Evolutionary conservation across 2,888 invertebrate species (phyloP).

Genomic region (Piscicola geometra): DNA sequence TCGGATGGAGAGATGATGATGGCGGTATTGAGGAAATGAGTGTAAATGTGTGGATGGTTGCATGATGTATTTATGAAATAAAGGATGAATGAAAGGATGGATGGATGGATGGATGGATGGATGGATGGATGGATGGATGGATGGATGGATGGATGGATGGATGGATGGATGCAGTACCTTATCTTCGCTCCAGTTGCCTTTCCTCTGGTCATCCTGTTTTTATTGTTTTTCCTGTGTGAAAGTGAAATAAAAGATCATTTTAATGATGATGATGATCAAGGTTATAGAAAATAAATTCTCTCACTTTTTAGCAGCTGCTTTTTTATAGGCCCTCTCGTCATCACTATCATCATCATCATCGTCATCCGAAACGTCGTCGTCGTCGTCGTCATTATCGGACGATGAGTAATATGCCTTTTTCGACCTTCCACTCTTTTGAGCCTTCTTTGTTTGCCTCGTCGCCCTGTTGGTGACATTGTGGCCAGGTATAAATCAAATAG

Average conservation of each 20-base stretch:
- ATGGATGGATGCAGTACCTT: conserved; percentile 4
- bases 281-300: not conserved
- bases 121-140: not conserved
- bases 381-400: conserved; percentile 10
- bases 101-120: too few species aligned
- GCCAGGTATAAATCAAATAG: too few species aligned
- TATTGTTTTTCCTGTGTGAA: conserved; percentile 1
- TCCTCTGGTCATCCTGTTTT: conserved; percentile 23
- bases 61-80: too few species aligned
- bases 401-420: conserved; percentile 8
- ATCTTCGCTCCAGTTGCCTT: conserved; percentile 14
- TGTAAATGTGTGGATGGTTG: too few species aligned
- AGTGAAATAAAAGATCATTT: too few species aligned
- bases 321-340: not conserved
- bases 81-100: too few species aligned
- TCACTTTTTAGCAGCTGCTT: not conserved
- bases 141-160: not conserved
- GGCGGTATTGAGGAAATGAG: too few species aligned
- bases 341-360: not conserved
- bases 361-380: not conserved
- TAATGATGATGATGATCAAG: too few species aligned
- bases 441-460: not conserved
- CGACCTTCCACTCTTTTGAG: not conserved
- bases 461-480: not conserved
- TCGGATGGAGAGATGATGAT: too few species aligned